phyloP scores from a whole-genome alignment of 2,797 vertebrate genomes.

The Gephyroberyx darwinii region DNA sequence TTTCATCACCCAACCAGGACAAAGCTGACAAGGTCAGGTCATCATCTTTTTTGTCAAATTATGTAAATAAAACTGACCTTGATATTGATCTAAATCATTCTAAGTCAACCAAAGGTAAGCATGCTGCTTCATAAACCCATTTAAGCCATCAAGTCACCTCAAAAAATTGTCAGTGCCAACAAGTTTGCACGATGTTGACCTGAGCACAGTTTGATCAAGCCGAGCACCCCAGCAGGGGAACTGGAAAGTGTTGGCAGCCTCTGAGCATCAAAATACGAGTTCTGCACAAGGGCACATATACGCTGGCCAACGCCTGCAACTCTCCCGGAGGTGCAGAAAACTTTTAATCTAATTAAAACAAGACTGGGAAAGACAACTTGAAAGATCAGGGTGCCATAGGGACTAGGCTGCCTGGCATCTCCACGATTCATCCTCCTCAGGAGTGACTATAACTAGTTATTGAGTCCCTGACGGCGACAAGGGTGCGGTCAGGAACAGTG shows the following conservation, averaged over 20 bases:
- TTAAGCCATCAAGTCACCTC: conserved; percentile 43
- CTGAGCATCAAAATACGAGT: conserved; percentile 37
- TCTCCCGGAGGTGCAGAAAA: conserved; percentile 41
- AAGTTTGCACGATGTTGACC: conserved; percentile 51
- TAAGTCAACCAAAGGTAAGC: conserved; percentile 48
- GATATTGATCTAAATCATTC: neutral
- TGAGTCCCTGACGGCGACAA: conserved; percentile 56
- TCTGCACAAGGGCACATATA: conserved; percentile 44
- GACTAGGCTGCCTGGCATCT: conserved; percentile 48
- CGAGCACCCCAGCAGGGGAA: conserved; percentile 46
- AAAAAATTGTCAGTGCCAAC: conserved; percentile 39
- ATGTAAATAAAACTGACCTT: neutral
- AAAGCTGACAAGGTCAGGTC: neutral
- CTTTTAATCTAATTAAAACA: conserved; percentile 80
- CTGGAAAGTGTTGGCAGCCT: conserved; percentile 47
- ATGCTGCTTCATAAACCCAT: conserved; percentile 39
- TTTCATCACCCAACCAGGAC: neutral
- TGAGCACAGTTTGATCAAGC: conserved; percentile 48
- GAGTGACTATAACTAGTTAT: conserved; percentile 63
- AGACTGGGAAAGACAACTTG: conserved; percentile 67
- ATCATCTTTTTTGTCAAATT: too few relatives aligned
- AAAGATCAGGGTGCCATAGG: conserved; percentile 71
- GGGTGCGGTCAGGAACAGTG: conserved; percentile 51
- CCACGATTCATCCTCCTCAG: conserved; percentile 52
- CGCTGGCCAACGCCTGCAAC: conserved; percentile 32